A percentile compares a stretch with the other conserved stretches of the same genome.
Evolutionary conservation across 2,797 vertebrate species (phyloP).

Genomic region (Sphenodon punctatus): DNA sequence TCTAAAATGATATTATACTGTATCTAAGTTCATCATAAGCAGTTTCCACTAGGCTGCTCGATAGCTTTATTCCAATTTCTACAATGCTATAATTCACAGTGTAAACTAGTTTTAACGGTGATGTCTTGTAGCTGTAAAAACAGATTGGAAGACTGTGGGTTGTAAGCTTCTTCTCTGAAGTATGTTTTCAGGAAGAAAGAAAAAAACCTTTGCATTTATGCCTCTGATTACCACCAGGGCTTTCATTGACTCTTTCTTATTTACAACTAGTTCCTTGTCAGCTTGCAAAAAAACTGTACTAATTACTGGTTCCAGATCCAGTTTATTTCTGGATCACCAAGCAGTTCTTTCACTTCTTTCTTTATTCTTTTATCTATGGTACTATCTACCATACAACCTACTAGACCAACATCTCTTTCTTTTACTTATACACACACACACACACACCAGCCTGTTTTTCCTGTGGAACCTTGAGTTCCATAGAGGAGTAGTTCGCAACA

Average conservation of each 20-base stretch:
- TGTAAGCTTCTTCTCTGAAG: too few species aligned
- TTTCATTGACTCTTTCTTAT: not conserved
- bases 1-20: not conserved
- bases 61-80: not conserved
- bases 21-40: not conserved
- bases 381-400: not conserved
- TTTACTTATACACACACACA: too few species aligned
- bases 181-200: too few species aligned
- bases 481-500: not conserved
- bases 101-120: not conserved
- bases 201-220: too few species aligned
- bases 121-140: rapidly evolving
- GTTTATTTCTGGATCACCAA: not conserved
- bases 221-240: too few species aligned
- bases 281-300: not conserved
- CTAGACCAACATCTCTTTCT: not conserved
- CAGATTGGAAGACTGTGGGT: not conserved
- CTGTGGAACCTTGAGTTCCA: not conserved
- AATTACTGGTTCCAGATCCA: not conserved
- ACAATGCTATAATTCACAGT: not conserved
- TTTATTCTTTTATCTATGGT: not conserved
- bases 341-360: too few species aligned
- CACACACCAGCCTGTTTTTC: not conserved
- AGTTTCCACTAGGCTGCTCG: not conserved
- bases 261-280: not conserved